Percentiles rank a stretch among this genome's conserved stretches.
phyloP scores from a whole-genome alignment of 1,140 invertebrate species.

The Bombus sylvicola region DNA sequence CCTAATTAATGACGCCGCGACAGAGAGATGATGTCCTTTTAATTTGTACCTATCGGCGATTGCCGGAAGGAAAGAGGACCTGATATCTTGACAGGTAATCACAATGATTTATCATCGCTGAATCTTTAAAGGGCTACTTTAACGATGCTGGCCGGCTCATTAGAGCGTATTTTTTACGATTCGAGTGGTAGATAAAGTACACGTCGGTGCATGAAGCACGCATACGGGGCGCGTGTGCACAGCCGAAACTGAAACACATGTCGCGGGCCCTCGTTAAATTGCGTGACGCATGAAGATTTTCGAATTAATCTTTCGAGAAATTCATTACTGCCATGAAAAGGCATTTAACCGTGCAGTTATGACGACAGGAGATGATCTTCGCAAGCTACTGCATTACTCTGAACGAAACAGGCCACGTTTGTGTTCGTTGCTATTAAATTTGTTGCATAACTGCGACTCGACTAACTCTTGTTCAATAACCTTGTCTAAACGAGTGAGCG shows the following conservation, averaged over 20 bases:
- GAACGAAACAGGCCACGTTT: background rate
- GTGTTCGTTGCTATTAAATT: background rate
- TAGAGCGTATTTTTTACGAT: constrained; percentile 54
- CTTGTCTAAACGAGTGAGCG: background rate
- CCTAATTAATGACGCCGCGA: constrained; percentile 11
- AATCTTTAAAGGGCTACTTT: constrained; percentile 51
- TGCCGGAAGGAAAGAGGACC: constrained; percentile 15
- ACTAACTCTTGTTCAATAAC: background rate
- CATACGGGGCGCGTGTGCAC: too few species aligned
- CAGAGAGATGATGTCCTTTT: constrained; percentile 17
- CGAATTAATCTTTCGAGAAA: constrained; percentile 53
- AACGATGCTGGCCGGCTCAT: constrained; percentile 49
- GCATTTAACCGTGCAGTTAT: constrained; percentile 44
- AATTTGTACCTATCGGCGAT: constrained; percentile 37
- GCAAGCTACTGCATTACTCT: constrained; percentile 30
- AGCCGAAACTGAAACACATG: constrained; percentile 44
- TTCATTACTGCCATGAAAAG: constrained; percentile 43
- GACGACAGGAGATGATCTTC: constrained; percentile 45
- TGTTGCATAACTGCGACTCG: background rate
- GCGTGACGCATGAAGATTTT: constrained; percentile 51
- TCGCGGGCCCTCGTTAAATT: constrained; percentile 48
- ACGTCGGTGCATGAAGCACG: background rate
- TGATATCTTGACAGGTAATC: constrained; percentile 48
- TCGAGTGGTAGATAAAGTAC: constrained; percentile 40
- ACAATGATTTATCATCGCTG: constrained; percentile 49